Conservation (phyloP, 2,888 invertebrate species). For the Dryadula phaetusa region DNA sequence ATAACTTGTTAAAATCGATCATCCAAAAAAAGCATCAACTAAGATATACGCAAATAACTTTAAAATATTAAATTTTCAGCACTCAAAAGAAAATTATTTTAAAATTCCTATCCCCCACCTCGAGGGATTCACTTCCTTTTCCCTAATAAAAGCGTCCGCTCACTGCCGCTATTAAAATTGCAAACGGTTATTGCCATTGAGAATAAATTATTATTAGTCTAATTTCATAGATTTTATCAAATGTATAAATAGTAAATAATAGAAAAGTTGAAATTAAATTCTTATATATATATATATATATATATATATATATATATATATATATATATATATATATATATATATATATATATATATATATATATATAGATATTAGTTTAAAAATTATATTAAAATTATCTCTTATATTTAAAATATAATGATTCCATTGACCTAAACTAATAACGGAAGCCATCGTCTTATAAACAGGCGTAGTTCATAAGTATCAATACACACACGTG, state of each 20-base stretch:
- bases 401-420: too few relatives aligned
- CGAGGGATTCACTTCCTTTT: slow-evolving; percentile 8
- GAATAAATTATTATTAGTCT: slow-evolving; percentile 3
- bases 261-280: too few relatives aligned
- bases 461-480: too few relatives aligned
- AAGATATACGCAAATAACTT: neutral
- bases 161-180: slow-evolving; percentile 7
- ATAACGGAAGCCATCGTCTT: too few relatives aligned
- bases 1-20: neutral
- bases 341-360: too few relatives aligned
- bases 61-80: neutral
- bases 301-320: too few relatives aligned
- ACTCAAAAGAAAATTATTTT: slow-evolving; percentile 8
- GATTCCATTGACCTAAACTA: too few relatives aligned
- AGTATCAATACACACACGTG: too few relatives aligned
- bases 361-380: too few relatives aligned
- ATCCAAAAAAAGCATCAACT: neutral
- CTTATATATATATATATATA: too few relatives aligned
- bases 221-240: slow-evolving; percentile 1
- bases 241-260: neutral
- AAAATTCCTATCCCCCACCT: neutral
- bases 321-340: too few relatives aligned
- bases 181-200: neutral
- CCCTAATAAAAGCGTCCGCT: slow-evolving; percentile 1
- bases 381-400: too few relatives aligned